phyloP scores from a whole-genome alignment of 2,113 vertebrate genomes.

The Colistium nudipinnis region DNA sequence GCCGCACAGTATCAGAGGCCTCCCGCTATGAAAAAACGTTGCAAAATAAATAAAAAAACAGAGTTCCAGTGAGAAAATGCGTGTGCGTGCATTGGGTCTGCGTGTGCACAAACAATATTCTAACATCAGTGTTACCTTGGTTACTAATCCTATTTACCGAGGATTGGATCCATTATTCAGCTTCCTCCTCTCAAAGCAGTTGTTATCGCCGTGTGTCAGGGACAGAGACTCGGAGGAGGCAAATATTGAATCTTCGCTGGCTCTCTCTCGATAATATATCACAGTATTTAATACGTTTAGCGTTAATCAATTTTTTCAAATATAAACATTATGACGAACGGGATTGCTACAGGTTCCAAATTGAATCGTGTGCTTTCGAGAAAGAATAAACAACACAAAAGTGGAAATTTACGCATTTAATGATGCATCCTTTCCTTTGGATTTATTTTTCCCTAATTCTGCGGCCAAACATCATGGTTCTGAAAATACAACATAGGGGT shows the following conservation, averaged over 20 bases:
- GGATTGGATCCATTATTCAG: conserved; percentile 78
- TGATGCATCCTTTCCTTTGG: conserved; percentile 47
- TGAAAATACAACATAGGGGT: conserved; percentile 32
- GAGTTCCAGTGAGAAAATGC: conserved; percentile 20
- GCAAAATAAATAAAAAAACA: conserved; percentile 6
- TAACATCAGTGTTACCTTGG: conserved; percentile 76
- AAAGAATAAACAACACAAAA: conserved; percentile 9
- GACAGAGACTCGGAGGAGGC: conserved; percentile 51
- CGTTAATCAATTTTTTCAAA: conserved; percentile 45
- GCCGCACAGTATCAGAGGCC: conserved; percentile 4
- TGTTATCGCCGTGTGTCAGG: conserved; percentile 76
- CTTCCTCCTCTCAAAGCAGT: conserved; percentile 71
- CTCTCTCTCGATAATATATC: conserved; percentile 47
- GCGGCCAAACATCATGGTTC: conserved; percentile 32
- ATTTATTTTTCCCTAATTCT: neutral
- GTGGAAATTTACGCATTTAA: neutral
- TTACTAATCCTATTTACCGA: conserved; percentile 81
- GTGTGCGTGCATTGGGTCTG: conserved; percentile 34
- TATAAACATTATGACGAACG: conserved; percentile 38
- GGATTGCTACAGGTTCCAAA: conserved; percentile 18
- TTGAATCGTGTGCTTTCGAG: neutral
- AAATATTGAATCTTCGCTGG: conserved; percentile 58
- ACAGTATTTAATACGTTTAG: conserved; percentile 44
- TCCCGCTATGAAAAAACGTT: conserved; percentile 31
- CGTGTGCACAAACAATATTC: conserved; percentile 24